These are phyloP conservation scores for Zoanthus solanderi DNA, from an alignment of 92 coral and sea anemone genomes.

Conservation along the genomic window DNA sequence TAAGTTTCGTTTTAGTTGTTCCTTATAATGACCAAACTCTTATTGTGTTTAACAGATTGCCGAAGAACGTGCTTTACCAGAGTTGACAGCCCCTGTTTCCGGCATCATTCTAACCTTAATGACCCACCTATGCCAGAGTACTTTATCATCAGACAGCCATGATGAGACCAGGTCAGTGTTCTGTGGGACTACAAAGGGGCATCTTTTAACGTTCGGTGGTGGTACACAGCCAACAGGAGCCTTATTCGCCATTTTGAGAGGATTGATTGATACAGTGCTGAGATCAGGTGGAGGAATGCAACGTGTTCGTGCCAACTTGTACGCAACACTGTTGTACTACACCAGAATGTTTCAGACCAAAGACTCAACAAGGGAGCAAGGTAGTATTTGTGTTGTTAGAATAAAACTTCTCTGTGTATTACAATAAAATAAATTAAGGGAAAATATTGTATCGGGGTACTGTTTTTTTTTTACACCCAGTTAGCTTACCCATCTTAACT, in stretches of 20 bases:
- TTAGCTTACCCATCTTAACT: not conserved
- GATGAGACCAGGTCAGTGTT: slow-evolving; percentile 50
- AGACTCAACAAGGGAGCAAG: slow-evolving; percentile 63
- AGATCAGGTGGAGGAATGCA: slow-evolving; percentile 94
- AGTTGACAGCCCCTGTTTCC: slow-evolving; percentile 92
- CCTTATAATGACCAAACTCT: not conserved
- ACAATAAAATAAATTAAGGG: too few relatives aligned
- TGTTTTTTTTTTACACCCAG: not conserved
- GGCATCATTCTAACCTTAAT: slow-evolving; percentile 89
- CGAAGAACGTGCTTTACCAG: slow-evolving; percentile 82
- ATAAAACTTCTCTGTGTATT: not conserved
- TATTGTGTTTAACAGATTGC: slow-evolving; percentile 70
- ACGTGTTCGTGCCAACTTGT: slow-evolving; percentile 95
- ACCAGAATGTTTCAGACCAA: slow-evolving; percentile 90
- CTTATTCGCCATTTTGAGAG: slow-evolving; percentile 84
- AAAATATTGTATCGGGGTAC: not conserved
- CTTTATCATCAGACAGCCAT: slow-evolving; percentile 68
- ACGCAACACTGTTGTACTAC: slow-evolving; percentile 92
- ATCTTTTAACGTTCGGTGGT: slow-evolving; percentile 55
- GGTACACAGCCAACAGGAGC: slow-evolving; percentile 85
- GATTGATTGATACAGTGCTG: slow-evolving; percentile 89
- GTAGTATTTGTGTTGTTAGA: slow-evolving; percentile 25
- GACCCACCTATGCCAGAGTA: slow-evolving; percentile 92
- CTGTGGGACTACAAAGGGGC: slow-evolving; percentile 54
- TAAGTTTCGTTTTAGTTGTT: not conserved